phyloP scores from a whole-genome alignment of 2,113 vertebrate genomes.

The Colistium nudipinnis region DNA sequence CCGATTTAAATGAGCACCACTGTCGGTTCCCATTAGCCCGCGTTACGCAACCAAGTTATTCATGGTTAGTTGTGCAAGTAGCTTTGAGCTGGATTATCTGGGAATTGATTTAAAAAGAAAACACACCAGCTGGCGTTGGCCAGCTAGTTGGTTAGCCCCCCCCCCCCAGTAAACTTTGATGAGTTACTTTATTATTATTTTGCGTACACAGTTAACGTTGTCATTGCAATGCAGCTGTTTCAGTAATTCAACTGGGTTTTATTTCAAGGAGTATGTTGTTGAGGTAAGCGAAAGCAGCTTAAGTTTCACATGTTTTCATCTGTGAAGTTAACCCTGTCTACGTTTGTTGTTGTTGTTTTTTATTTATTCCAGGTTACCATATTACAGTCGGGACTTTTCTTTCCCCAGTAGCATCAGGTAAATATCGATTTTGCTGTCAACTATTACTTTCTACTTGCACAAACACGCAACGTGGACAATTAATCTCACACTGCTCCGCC shows the following conservation, averaged over 20 bases:
- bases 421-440: not conserved
- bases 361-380: not conserved
- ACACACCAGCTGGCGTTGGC: conserved; percentile 18
- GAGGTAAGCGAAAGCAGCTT: too few relatives aligned
- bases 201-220: too few relatives aligned
- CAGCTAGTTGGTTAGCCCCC: conserved; percentile 17
- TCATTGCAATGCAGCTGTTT: too few relatives aligned
- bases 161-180: not conserved
- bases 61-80: conserved; percentile 54
- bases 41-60: conserved; percentile 56
- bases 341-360: not conserved
- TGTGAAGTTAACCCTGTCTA: not conserved
- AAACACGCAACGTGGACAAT: not conserved
- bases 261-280: not conserved
- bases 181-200: not conserved
- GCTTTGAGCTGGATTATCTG: conserved; percentile 65
- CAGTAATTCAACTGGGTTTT: not conserved
- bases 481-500: not conserved
- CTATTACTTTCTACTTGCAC: not conserved
- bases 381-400: not conserved
- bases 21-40: not conserved
- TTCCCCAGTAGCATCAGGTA: conserved; percentile 6
- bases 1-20: not conserved
- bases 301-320: not conserved
- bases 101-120: conserved; percentile 29